Evolutionary conservation across 2,888 invertebrate species (phyloP), one percentile per base, ranked within the genome.

Genomic region (Mystacides longicornis): DNA sequence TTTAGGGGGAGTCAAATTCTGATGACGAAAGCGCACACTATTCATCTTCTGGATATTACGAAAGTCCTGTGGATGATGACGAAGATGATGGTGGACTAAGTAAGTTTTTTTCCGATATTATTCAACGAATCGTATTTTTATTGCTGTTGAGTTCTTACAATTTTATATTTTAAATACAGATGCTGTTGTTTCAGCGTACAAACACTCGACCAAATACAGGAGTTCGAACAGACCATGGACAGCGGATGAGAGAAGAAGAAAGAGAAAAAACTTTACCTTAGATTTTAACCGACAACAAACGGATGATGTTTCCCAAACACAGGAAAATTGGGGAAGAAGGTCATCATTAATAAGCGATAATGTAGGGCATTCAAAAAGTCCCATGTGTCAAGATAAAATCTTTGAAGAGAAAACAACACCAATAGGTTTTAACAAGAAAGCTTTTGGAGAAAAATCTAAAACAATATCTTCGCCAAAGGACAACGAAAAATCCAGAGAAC

Each of bases 1-100:
- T 52, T 31, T 62, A 83, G 73, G 77, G 79, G 0, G 74, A 76
- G 52, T 85, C 85, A 5, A 65, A 81, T 54, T 82, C 82, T 5
- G 85, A 86, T 64, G 85, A 86, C 67, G 74, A 82, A 67, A 85
- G 84, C 70, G 83, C 78, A 60, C 82, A 83, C 60, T 86, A 86
- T 68, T 86, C 86, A 27, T 86, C 86, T 3, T 85, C 86, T 2
- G 86, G 86, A 1, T 86, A 86, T 68, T 86, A 86, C 66, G 86
- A 86, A 69, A 86, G 86, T 67, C 85, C 86, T 14, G 79, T 81
- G 43, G 86, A 87, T 58, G 86, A 86, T 64, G 81, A 81, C 63
- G 82, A 68, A 63, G 70, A 79, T 63, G 72, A 75, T 63, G 77
- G 75, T 58, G 77, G 78, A 51, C 70, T 77, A 68, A 78, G 76